phyloP scores from a whole-genome alignment of 1,140 invertebrate species.

The Cardiocondyla obscurior region DNA sequence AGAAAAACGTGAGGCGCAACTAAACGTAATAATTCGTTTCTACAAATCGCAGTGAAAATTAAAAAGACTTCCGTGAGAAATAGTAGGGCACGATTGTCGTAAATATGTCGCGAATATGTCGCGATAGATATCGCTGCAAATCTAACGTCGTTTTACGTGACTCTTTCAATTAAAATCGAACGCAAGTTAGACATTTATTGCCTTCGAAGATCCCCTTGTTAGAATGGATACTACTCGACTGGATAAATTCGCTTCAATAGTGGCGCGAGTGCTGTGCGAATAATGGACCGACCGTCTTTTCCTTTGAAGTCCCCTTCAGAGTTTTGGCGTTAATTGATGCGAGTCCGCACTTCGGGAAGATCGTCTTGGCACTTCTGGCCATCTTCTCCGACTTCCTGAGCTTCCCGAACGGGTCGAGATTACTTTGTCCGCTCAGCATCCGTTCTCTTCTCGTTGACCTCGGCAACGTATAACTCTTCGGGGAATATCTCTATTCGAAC shows the following conservation, averaged over 20 bases:
- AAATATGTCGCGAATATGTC: no score
- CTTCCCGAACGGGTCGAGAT: conserved; percentile 70
- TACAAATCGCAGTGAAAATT: no score
- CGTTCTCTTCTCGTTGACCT: conserved; percentile 37
- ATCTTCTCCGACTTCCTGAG: conserved; percentile 48
- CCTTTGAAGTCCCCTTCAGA: conserved; percentile 74
- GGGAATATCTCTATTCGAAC: conserved; percentile 23
- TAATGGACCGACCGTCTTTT: conserved; percentile 66
- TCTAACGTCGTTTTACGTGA: not conserved
- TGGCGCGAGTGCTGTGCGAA: conserved; percentile 58
- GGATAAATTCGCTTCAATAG: conserved; percentile 60
- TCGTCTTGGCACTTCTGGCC: conserved; percentile 65
- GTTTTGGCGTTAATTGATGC: conserved; percentile 80
- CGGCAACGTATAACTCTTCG: conserved; percentile 50
- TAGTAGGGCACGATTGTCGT: no score
- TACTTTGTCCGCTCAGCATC: conserved; percentile 68
- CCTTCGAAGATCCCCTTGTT: conserved; percentile 46
- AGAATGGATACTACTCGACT: conserved; percentile 53
- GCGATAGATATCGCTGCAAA: not conserved
- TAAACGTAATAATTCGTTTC: not conserved
- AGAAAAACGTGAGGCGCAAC: not conserved
- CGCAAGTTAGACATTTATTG: conserved; percentile 58
- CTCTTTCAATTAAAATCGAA: conserved; percentile 20
- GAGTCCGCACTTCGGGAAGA: conserved; percentile 75
- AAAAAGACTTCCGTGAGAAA: no score